Conservation (phyloP, 2,113 vertebrate species). For the Eptesicus fuscus region DNA sequence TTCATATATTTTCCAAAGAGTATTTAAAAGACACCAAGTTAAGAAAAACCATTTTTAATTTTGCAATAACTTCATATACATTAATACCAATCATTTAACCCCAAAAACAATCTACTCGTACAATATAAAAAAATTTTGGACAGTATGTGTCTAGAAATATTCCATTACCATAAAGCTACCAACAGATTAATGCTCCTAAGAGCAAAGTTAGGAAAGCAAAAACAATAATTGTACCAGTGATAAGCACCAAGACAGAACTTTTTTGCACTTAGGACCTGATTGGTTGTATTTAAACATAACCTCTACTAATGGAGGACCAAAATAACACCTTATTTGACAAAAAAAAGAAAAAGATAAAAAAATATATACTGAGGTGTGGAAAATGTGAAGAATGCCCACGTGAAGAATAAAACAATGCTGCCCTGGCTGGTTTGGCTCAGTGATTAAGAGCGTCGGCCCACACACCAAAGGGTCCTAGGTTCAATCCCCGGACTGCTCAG, state of each 20-base stretch:
- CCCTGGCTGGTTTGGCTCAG: too few relatives aligned
- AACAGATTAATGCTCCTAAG: constrained; percentile 64
- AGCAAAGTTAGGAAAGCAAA: constrained; percentile 65
- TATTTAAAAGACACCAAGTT: constrained; percentile 53
- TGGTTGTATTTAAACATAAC: constrained; percentile 52
- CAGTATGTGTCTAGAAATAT: constrained; percentile 60
- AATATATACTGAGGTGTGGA: background rate
- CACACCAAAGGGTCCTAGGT: too few relatives aligned
- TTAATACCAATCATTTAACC: constrained; percentile 58
- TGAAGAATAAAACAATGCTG: constrained; percentile 24
- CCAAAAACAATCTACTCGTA: constrained; percentile 44
- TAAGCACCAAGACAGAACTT: constrained; percentile 62
- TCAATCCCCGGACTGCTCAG: too few relatives aligned
- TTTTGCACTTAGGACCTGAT: constrained; percentile 55
- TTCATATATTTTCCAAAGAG: constrained; percentile 32
- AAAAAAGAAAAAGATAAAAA: background rate
- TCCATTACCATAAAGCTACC: constrained; percentile 61
- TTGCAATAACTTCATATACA: constrained; percentile 64
- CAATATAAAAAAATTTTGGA: constrained; percentile 59
- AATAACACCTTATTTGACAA: constrained; percentile 18
- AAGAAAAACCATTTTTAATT: constrained; percentile 71
- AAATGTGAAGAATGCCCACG: constrained; percentile 28
- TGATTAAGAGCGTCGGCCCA: too few relatives aligned
- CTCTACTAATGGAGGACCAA: background rate
- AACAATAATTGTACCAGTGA: constrained; percentile 30